A percentile compares a stretch with the other conserved stretches of the same genome.
phyloP scores from a whole-genome alignment of 1,140 invertebrate species.

The Drosophila rhopaloa region DNA sequence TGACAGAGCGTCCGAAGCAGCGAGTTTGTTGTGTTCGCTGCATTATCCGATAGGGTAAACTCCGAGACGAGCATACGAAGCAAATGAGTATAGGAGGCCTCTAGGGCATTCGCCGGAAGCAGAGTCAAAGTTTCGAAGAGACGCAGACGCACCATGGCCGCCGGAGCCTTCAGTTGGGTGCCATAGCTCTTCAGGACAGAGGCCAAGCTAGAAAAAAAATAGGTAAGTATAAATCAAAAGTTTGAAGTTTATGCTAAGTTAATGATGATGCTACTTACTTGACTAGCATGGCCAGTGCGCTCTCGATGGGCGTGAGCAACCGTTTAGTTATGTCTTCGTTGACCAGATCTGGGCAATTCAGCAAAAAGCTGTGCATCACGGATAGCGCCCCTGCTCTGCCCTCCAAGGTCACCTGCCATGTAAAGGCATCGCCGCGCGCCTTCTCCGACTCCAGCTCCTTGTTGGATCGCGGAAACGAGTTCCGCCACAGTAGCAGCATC shows the following conservation, averaged over 20 bases:
- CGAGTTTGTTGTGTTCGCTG: conserved; percentile 97
- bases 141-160: conserved; percentile 95
- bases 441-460: conserved; percentile 99
- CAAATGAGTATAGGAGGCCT: conserved; percentile 93
- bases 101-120: conserved; percentile 93
- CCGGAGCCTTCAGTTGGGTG: conserved; percentile 96
- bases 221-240: background rate
- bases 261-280: conserved; percentile 88
- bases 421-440: conserved; percentile 98
- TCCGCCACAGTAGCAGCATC: conserved; percentile 98
- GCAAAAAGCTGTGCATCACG: conserved; percentile 96
- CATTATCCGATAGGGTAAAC: conserved; percentile 97
- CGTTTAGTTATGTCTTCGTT: conserved; percentile 96
- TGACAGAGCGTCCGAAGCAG: conserved; percentile 94
- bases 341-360: conserved; percentile 95
- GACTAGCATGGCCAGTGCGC: conserved; percentile 96
- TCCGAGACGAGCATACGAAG: conserved; percentile 98
- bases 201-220: conserved; percentile 87
- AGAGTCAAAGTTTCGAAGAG: conserved; percentile 95
- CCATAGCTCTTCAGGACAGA: conserved; percentile 96
- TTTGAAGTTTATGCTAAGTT: no score
- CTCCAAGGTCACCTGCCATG: conserved; percentile 99
- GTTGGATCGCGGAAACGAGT: conserved; percentile 97
- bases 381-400: conserved; percentile 97
- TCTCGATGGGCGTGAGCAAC: conserved; percentile 95